phyloP scores from a whole-genome alignment of 2,113 vertebrate genomes.

The Noctilio leporinus region DNA sequence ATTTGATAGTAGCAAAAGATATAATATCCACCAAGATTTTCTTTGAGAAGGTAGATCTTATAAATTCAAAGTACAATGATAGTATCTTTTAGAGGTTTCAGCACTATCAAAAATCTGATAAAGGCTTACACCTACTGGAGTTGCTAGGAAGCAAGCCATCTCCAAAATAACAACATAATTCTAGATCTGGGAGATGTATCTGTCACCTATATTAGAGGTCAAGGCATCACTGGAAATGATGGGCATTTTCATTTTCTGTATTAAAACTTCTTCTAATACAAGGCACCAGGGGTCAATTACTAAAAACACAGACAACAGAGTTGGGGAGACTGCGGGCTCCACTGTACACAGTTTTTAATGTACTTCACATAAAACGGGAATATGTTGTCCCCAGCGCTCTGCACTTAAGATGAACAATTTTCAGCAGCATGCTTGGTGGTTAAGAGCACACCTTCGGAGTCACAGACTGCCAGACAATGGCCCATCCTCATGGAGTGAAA shows the following conservation, averaged over 20 bases:
- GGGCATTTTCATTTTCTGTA: not conserved
- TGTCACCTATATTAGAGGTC: not conserved
- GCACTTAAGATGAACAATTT: not conserved
- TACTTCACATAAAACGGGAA: not conserved
- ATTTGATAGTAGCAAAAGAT: not conserved
- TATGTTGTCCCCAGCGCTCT: not conserved
- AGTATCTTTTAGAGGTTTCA: not conserved
- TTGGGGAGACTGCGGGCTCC: not conserved
- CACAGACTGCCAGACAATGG: not conserved
- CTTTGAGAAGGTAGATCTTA: not conserved
- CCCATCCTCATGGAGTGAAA: not conserved
- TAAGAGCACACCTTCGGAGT: not conserved
- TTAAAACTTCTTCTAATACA: conserved; percentile 11
- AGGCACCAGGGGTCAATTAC: not conserved
- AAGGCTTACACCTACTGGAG: not conserved
- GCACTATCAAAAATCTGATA: not conserved
- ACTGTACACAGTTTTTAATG: not conserved
- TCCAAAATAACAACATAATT: not conserved
- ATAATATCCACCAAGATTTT: not conserved
- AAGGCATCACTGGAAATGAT: not conserved
- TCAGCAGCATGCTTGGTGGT: not conserved
- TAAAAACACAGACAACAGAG: not conserved
- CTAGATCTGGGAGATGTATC: not conserved
- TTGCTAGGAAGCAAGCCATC: not conserved
- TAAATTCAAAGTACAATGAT: not conserved